A percentile compares a stretch with the other conserved stretches of the same genome.
phyloP scores from a whole-genome alignment of 2,797 vertebrate genomes.

The Danio choprae region DNA sequence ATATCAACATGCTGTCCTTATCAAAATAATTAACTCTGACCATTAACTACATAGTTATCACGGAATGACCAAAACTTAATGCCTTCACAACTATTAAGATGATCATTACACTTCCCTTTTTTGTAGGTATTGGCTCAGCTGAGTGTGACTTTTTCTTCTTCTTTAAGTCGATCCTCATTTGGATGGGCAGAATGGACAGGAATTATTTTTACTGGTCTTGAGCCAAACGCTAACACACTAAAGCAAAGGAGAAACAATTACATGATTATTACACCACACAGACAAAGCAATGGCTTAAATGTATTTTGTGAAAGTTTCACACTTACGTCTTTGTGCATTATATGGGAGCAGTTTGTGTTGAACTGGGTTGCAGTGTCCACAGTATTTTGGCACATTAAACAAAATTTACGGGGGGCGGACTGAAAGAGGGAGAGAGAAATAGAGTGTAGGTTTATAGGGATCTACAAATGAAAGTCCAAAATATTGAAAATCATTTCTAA shows the following conservation, averaged over 20 bases:
- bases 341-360: conserved; percentile 85
- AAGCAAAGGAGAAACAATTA: conserved; percentile 54
- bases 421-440: not conserved
- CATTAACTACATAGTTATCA: conserved; percentile 13
- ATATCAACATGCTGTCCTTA: not conserved
- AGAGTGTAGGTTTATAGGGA: not conserved
- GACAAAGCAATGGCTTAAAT: not conserved
- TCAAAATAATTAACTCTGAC: not conserved
- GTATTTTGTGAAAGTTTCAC: not conserved
- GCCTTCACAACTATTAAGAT: conserved; percentile 8
- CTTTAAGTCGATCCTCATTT: conserved; percentile 55
- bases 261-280: conserved; percentile 2
- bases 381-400: conserved; percentile 91
- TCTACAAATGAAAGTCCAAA: not conserved
- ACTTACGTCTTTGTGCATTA: conserved; percentile 87
- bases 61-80: conserved; percentile 15
- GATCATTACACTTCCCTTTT: not conserved
- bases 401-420: conserved; percentile 77
- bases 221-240: conserved; percentile 93
- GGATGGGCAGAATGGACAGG: conserved; percentile 90
- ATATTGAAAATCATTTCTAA: not conserved
- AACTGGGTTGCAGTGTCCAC: conserved; percentile 85
- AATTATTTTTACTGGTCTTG: conserved; percentile 87
- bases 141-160: not conserved
- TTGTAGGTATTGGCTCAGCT: not conserved